These are phyloP conservation scores for Python bivittatus DNA, from an alignment of 2,113 vertebrate species.

Conservation along the genomic window DNA sequence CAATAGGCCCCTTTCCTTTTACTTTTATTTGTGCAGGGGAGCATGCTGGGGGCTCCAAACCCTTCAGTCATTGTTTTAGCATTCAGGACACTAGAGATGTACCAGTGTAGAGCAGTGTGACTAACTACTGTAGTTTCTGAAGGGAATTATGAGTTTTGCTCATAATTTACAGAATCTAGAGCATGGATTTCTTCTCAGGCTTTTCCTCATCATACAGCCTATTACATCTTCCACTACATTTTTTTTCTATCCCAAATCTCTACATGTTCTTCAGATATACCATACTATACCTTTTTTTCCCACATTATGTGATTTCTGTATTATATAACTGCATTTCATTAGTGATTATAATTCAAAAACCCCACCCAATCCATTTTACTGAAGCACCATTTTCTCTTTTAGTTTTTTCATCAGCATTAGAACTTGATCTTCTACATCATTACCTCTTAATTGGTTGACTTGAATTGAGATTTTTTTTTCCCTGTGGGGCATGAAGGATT, in stretches of 20 bases:
- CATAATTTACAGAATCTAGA: neutral
- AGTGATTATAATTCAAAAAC: neutral
- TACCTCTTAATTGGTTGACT: constrained; percentile 18
- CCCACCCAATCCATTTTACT: neutral
- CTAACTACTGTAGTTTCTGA: neutral
- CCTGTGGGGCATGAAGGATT: constrained; percentile 13
- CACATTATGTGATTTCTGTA: neutral
- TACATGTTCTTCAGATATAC: neutral
- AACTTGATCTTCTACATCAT: constrained; percentile 3
- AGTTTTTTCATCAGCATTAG: neutral
- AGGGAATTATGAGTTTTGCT: neutral
- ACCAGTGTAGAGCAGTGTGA: neutral
- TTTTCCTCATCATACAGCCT: neutral
- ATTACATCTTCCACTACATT: neutral
- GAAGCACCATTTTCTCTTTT: neutral
- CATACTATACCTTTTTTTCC: neutral
- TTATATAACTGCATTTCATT: neutral
- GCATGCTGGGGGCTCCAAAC: neutral
- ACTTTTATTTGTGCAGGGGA: neutral
- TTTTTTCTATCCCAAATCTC: neutral
- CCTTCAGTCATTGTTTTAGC: neutral
- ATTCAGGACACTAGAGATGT: neutral
- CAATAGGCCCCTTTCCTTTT: neutral
- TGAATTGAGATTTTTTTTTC: neutral
- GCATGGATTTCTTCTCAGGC: neutral